Base-by-base conservation (phyloP, 2,888 invertebrate species). In the Leptopilina syphax region DNA sequence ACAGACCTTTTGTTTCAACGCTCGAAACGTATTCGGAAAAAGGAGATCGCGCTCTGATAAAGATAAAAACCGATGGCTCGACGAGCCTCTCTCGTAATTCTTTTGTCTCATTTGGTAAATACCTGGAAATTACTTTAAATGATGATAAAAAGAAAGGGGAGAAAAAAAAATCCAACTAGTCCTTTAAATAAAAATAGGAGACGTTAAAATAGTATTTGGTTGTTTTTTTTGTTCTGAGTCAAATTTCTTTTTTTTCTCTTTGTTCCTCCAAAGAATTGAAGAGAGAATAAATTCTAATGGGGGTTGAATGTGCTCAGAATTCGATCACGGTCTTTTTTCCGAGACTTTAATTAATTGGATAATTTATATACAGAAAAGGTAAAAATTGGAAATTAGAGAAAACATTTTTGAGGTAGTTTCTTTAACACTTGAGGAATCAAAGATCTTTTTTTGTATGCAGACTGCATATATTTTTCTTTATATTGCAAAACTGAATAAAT, bases 11-110 rank as follows among this genome's bases (percentile, higher is more conserved):
- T 73, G 70, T 73, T 73, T 57, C 70, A 73, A 34, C 77, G 79
- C 81, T 70, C 76, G 79, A 83, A 34, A 86, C 83, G 83, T 84
- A 77, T 47, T 73, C 63, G n/a, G 47, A 47, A 47, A 47, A 47
- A 7, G 9, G 9, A 47, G 27, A 65, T 82, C 65, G 78, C 68
- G 77, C 78, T 82, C 68, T 70, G 80, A 65, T 79, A 67, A 79
- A 80, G 66, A 79, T 81, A 73, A 81, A 44, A 68, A 83, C 80
- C 77, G 80, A 79, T 81, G 77, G 79, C 80, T 83, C 13, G 79
- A 78, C 79, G 70, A 67, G 70, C 67, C 83, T 79, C 83, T 79
- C 79, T 73, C 57, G 34, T 57, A 8, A 24, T 41, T 77, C 65
- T 77, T 63, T 65, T 63, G 24, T 77, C 47, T 44, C 63, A 24